phyloP scores from a whole-genome alignment of 64 coral and sea anemone genomes.

The Acropora tenuis region DNA sequence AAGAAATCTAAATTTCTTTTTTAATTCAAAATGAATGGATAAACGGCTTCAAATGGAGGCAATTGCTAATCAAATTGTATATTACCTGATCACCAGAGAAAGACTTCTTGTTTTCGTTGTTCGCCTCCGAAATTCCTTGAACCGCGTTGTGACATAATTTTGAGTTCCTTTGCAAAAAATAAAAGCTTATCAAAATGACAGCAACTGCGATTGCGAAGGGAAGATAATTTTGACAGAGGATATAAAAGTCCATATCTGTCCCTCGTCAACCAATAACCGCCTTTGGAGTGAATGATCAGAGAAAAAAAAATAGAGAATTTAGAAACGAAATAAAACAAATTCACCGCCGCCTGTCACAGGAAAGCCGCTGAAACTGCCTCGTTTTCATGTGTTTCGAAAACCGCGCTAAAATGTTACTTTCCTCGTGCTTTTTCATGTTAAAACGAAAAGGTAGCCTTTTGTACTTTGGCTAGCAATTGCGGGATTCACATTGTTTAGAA shows the following conservation, averaged over 20 bases:
- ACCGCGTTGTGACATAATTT: not conserved
- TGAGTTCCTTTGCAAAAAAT: slow-evolving; percentile 18
- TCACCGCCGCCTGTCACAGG: not conserved
- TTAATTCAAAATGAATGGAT: too few species aligned
- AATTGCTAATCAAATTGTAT: not conserved
- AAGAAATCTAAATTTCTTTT: too few species aligned
- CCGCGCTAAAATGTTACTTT: too few species aligned
- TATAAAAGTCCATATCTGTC: slow-evolving; percentile 17
- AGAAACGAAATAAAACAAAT: not conserved
- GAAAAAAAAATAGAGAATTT: not conserved
- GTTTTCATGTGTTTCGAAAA: not conserved
- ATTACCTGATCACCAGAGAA: not conserved
- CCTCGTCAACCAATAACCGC: not conserved
- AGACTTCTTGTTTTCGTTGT: not conserved
- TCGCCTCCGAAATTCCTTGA: not conserved
- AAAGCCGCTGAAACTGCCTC: slow-evolving; percentile 18
- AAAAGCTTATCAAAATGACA: slow-evolving; percentile 29
- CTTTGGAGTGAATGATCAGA: not conserved
- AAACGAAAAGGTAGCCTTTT: too few species aligned
- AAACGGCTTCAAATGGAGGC: not conserved
- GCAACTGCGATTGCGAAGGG: slow-evolving; percentile 18
- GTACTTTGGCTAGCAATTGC: too few species aligned
- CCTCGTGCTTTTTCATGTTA: too few species aligned
- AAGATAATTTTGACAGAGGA: slow-evolving; percentile 4
- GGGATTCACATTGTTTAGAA: too few species aligned